These are phyloP conservation scores for Mus minutoides DNA, from an alignment of 2,797 vertebrate genomes.

Conservation along the genomic window DNA sequence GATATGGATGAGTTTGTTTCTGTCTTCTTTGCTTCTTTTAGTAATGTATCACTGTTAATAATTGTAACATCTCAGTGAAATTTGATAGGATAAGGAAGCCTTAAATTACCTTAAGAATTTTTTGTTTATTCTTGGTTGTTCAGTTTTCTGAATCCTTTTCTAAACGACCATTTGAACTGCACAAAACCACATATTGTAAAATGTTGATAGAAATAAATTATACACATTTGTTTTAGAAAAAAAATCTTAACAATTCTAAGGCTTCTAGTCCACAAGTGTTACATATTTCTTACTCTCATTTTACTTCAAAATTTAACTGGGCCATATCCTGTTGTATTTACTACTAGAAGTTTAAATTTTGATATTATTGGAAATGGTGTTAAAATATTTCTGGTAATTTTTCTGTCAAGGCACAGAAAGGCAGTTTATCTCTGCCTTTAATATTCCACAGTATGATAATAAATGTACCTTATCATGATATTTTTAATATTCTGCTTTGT, in stretches of 20 bases:
- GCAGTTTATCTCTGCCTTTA: background rate
- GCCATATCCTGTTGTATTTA: background rate
- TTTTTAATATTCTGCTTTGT: background rate
- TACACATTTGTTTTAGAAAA: background rate
- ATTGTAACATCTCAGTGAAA: background rate
- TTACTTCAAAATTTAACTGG: background rate
- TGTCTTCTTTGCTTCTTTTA: background rate
- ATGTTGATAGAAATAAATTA: constrained; percentile 33
- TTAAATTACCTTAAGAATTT: background rate
- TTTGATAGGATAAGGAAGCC: background rate
- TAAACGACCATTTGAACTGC: background rate
- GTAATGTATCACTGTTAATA: background rate
- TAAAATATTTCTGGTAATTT: background rate
- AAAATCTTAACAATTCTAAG: background rate
- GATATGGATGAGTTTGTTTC: background rate
- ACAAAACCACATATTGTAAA: background rate
- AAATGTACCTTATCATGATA: background rate
- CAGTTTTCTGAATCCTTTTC: background rate
- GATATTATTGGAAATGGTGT: background rate
- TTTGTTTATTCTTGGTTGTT: background rate
- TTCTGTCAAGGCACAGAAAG: background rate
- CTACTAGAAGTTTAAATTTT: background rate
- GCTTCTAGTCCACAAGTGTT: background rate
- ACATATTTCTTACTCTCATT: background rate
- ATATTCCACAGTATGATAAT: background rate